Conservation (phyloP, 2,888 invertebrate genomes). For the Brachyptera putata region DNA sequence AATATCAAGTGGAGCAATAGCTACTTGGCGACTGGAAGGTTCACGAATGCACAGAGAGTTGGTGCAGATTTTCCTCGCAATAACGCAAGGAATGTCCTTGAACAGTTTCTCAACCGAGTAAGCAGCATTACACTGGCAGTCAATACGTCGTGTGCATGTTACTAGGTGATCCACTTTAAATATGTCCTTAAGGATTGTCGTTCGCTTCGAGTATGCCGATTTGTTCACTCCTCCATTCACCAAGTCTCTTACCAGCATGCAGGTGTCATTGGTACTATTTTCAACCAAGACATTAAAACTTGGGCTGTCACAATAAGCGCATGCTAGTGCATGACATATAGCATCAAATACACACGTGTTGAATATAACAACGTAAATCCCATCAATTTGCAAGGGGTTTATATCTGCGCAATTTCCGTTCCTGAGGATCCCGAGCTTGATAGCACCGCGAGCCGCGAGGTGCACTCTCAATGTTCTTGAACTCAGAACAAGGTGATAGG, state of each 20-base stretch:
- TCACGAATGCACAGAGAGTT: too few relatives aligned
- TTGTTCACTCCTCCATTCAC: neutral
- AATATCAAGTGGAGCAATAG: too few relatives aligned
- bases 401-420: neutral
- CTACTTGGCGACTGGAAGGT: too few relatives aligned
- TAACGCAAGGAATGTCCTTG: too few relatives aligned
- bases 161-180: too few relatives aligned
- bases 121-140: too few relatives aligned
- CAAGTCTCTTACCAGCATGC: neutral
- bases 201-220: neutral
- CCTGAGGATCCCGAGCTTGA: neutral
- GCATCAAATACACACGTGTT: neutral
- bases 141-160: too few relatives aligned
- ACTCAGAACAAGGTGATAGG: too few relatives aligned
- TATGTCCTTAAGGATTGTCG: too few relatives aligned
- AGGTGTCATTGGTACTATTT: neutral
- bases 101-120: too few relatives aligned
- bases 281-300: neutral
- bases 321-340: neutral
- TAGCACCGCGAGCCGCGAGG: neutral
- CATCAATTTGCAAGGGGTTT: neutral
- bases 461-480: too few relatives aligned
- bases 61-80: too few relatives aligned
- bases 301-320: neutral
- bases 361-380: neutral